Conservation (phyloP, 2,113 vertebrate genomes). For the Grus americana region DNA sequence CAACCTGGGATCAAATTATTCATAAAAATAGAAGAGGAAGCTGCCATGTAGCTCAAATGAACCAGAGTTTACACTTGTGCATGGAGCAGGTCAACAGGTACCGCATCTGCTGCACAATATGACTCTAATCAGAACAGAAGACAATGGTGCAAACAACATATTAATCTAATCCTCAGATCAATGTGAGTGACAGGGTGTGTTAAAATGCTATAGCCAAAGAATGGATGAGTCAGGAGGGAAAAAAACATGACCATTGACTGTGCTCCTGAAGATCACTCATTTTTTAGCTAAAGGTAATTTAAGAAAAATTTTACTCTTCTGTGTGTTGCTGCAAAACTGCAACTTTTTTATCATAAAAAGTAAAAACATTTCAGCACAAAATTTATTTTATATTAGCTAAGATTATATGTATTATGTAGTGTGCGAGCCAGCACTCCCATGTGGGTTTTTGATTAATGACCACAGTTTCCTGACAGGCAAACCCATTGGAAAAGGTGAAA, state of each 20-base stretch:
- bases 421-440: fast-evolving
- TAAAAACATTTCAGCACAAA: background rate
- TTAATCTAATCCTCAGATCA: background rate
- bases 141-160: background rate
- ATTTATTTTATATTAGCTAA: background rate
- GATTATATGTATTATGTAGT: fast-evolving
- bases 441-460: fast-evolving
- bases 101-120: background rate
- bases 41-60: background rate
- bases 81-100: background rate
- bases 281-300: background rate
- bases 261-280: background rate
- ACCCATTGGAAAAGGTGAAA: background rate
- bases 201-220: background rate
- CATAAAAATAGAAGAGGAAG: background rate
- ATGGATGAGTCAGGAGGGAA: background rate
- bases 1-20: background rate
- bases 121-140: background rate
- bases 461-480: fast-evolving
- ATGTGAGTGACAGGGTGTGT: background rate
- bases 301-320: background rate
- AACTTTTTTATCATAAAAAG: background rate
- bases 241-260: background rate
- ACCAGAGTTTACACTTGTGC: background rate
- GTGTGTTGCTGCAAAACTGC: background rate